phyloP scores from a whole-genome alignment of 2,888 invertebrate genomes.

The Meandrusa payeni region DNA sequence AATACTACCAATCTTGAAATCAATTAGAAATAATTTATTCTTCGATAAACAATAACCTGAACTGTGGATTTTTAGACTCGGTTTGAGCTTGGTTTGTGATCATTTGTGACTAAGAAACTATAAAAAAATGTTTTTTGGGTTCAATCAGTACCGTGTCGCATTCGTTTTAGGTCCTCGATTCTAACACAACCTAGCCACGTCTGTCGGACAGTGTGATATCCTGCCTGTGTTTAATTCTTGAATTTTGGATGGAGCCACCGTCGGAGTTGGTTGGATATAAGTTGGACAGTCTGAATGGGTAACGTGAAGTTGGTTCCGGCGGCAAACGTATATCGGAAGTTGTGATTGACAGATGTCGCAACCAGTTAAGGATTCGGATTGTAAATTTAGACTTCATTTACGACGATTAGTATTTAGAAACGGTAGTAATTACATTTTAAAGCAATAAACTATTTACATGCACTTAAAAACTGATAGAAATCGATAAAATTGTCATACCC shows the following conservation, averaged over 20 bases:
- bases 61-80: too few relatives aligned
- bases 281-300: conserved; percentile 49
- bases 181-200: conserved; percentile 43
- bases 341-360: conserved; percentile 28
- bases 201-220: conserved; percentile 50
- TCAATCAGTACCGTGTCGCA: conserved; percentile 45
- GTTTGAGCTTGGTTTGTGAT: too few relatives aligned
- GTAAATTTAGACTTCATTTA: conserved; percentile 9
- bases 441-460: too few relatives aligned
- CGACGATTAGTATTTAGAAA: too few relatives aligned
- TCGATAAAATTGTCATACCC: too few relatives aligned
- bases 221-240: conserved; percentile 58
- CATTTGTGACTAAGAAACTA: conserved; percentile 13
- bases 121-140: conserved; percentile 40
- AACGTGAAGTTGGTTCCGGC: conserved; percentile 50
- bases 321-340: conserved; percentile 27
- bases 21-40: too few relatives aligned
- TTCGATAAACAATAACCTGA: too few relatives aligned
- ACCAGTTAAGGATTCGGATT: conserved; percentile 11
- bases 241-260: conserved; percentile 60
- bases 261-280: conserved; percentile 57
- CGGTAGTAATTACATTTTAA: too few relatives aligned
- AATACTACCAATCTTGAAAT: too few relatives aligned
- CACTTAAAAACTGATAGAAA: too few relatives aligned
- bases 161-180: conserved; percentile 48